Evolutionary conservation across 2,113 vertebrate genomes (phyloP).

Genomic region (Hippocampus guttulatus): DNA sequence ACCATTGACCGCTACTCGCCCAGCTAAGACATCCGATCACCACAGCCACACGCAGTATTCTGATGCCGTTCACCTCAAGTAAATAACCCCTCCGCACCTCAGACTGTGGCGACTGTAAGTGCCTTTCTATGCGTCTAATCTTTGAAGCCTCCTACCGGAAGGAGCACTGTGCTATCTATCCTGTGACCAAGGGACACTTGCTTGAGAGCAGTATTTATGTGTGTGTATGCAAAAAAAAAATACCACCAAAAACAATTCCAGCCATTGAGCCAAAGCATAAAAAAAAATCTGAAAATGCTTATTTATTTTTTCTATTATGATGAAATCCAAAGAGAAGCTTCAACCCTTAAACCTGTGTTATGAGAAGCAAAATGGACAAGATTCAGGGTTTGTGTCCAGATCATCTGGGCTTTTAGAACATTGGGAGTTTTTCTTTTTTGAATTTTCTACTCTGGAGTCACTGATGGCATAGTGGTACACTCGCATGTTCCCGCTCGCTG

Average conservation of each 20-base stretch:
- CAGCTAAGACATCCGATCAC: constrained; percentile 71
- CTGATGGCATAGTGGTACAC: background rate
- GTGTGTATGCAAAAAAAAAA: constrained; percentile 50
- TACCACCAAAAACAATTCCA: constrained; percentile 40
- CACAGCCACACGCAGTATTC: constrained; percentile 66
- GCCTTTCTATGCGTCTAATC: constrained; percentile 69
- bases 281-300: constrained; percentile 43
- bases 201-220: constrained; percentile 69
- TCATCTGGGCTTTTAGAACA: constrained; percentile 63
- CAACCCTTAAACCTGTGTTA: constrained; percentile 72
- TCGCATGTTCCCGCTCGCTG: background rate
- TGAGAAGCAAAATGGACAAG: constrained; percentile 68
- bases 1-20: constrained; percentile 92
- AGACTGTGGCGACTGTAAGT: constrained; percentile 66
- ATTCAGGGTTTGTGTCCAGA: constrained; percentile 68
- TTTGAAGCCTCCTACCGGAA: constrained; percentile 51
- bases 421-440: constrained; percentile 49
- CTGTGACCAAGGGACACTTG: constrained; percentile 63
- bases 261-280: constrained; percentile 69
- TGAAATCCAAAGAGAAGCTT: constrained; percentile 65
- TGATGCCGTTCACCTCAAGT: constrained; percentile 70
- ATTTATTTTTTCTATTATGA: constrained; percentile 70
- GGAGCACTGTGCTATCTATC: constrained; percentile 65
- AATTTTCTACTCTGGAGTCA: constrained; percentile 56
- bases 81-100: constrained; percentile 66